phyloP scores from a whole-genome alignment of 2,797 vertebrate genomes.

The Champsocephalus gunnari region DNA sequence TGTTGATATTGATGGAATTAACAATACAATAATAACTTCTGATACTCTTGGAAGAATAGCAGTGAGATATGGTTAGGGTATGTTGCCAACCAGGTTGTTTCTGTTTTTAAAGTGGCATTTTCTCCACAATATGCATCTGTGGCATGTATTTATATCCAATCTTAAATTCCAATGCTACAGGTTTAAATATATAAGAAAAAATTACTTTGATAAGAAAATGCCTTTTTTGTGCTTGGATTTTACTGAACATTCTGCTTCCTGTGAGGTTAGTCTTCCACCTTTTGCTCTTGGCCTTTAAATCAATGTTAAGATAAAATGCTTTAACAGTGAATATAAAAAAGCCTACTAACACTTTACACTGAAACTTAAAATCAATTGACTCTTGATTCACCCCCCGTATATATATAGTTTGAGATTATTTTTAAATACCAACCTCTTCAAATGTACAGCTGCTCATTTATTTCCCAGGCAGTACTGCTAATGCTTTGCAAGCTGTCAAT shows the following conservation, averaged over 20 bases:
- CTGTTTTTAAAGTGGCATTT: too few species aligned
- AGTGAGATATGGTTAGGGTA: too few species aligned
- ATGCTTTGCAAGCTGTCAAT: background rate
- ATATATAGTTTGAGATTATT: background rate
- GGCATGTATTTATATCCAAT: background rate
- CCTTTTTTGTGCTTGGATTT: too few species aligned
- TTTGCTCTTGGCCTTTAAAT: background rate
- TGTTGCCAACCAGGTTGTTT: too few species aligned
- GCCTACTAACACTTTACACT: background rate
- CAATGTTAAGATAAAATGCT: background rate
- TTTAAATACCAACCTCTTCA: constrained; percentile 4
- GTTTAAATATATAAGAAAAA: too few species aligned
- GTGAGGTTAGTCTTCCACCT: background rate
- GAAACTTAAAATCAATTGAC: background rate
- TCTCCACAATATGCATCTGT: too few species aligned
- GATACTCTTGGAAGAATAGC: too few species aligned
- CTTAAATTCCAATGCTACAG: background rate
- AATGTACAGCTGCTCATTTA: background rate
- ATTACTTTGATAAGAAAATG: too few species aligned
- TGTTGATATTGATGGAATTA: too few species aligned
- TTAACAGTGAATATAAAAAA: background rate
- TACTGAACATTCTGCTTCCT: too few species aligned
- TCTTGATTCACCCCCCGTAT: background rate
- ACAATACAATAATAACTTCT: too few species aligned
- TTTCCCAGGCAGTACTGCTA: background rate